Evolutionary conservation across 2,888 invertebrate species (phyloP).

Genomic region (Xestoiulus laeticollis): DNA sequence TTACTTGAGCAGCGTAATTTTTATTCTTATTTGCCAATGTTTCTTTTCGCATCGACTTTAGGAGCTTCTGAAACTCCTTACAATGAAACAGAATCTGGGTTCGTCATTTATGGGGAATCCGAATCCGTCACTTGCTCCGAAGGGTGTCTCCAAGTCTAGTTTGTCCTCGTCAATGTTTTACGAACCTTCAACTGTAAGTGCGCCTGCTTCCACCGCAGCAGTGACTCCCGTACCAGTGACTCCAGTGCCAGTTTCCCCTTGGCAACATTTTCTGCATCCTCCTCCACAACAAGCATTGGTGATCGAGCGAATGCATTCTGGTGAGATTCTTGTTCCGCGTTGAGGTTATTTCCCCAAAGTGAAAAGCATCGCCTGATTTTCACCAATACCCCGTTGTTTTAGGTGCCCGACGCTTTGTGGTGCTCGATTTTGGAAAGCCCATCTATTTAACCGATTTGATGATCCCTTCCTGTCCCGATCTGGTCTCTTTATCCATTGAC

Average conservation of each 20-base stretch:
- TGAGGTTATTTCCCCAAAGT: not conserved
- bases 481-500: slow-evolving; percentile 85
- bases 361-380: not conserved
- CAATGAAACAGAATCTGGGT: not conserved
- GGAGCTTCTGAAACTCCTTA: not conserved
- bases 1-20: no score
- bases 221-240: slow-evolving; percentile 60
- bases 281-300: slow-evolving; percentile 84
- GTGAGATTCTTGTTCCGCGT: slow-evolving; percentile 55
- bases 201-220: not conserved
- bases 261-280: slow-evolving; percentile 77
- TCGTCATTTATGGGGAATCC: not conserved
- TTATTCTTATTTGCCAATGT: not conserved
- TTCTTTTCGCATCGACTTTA: not conserved
- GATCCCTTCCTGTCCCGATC: slow-evolving; percentile 65
- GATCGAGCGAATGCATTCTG: slow-evolving; percentile 92
- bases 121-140: not conserved
- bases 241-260: slow-evolving; percentile 60
- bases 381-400: slow-evolving; percentile 47
- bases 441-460: slow-evolving; percentile 83
- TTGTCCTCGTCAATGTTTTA: not conserved
- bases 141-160: not conserved
- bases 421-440: slow-evolving; percentile 88
- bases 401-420: slow-evolving; percentile 87
- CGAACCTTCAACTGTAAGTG: not conserved